A percentile compares a stretch with the other conserved stretches of the same genome.
Evolutionary conservation across 2,888 invertebrate genomes (phyloP).

Genomic region (Megastigmus dorsalis): DNA sequence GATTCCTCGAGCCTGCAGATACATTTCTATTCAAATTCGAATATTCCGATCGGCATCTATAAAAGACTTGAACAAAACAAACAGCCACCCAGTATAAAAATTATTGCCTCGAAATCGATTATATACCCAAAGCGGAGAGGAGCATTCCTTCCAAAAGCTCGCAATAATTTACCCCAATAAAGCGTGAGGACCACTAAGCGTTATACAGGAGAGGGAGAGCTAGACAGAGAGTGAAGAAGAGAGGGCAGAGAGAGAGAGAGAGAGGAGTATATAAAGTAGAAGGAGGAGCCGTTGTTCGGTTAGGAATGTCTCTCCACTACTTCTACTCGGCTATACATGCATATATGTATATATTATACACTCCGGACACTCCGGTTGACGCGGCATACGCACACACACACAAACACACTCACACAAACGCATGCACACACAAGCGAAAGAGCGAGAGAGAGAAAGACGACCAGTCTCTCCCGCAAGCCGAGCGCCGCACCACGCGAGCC

Average conservation of each 20-base stretch:
- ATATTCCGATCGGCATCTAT: no score
- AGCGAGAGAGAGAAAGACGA: conserved; percentile 8
- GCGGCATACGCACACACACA: conserved; percentile 6
- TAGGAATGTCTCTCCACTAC: conserved; percentile 45
- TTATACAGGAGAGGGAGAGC: not conserved
- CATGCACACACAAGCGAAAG: not conserved
- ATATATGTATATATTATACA: no score
- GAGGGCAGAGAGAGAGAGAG: not conserved
- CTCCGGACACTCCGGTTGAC: no score
- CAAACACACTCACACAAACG: conserved; percentile 2
- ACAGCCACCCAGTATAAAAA: no score
- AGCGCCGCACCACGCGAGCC: conserved; percentile 17
- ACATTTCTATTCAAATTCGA: no score
- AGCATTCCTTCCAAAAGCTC: no score
- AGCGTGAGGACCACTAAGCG: no score
- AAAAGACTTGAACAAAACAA: no score
- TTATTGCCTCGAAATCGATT: no score
- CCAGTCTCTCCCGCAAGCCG: not conserved
- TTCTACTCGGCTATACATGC: no score
- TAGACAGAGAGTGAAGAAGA: not conserved
- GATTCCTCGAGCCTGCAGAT: no score
- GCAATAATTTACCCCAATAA: no score
- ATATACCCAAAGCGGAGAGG: not conserved
- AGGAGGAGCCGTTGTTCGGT: conserved; percentile 50
- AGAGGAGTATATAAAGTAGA: conserved; percentile 4